Percentiles rank a stretch among this genome's conserved stretches.
Evolutionary conservation across 2,797 vertebrate genomes (phyloP).

Genomic region (Myoxocephalus aenaeus): DNA sequence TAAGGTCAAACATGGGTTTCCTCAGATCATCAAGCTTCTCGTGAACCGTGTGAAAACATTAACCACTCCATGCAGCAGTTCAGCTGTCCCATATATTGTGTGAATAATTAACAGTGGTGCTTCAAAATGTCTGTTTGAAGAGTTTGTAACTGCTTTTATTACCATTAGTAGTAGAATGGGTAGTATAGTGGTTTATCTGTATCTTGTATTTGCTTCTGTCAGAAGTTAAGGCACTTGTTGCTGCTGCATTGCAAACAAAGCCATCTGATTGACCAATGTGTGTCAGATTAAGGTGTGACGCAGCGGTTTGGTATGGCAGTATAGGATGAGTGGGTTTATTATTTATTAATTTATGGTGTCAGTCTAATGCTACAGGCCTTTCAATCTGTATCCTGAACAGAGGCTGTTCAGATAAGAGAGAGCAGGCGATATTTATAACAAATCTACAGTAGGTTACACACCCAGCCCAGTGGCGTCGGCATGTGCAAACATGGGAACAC

Average conservation of each 20-base stretch:
- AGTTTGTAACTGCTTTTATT: background rate
- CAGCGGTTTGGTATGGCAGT: background rate
- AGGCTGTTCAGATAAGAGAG: background rate
- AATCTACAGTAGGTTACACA: background rate
- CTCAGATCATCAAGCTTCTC: background rate
- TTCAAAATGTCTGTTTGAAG: background rate
- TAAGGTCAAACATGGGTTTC: background rate
- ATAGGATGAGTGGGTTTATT: background rate
- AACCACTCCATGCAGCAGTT: background rate
- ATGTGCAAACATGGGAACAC: background rate
- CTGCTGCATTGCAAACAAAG: background rate
- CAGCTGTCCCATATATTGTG: background rate
- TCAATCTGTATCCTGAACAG: background rate
- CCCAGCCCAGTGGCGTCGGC: background rate
- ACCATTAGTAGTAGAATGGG: background rate
- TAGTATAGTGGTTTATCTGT: background rate
- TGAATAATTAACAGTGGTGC: conserved; percentile 21
- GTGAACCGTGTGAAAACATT: background rate
- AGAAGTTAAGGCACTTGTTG: background rate
- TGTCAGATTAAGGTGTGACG: background rate
- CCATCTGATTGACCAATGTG: no score
- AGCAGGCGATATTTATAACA: background rate
- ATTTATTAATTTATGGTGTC: background rate
- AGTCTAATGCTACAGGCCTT: background rate
- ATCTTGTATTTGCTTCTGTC: background rate